Evolutionary conservation across 1,140 invertebrate genomes (phyloP), one percentile per base, ranked within the genome.

Genomic region (Piezodorus guildinii): DNA sequence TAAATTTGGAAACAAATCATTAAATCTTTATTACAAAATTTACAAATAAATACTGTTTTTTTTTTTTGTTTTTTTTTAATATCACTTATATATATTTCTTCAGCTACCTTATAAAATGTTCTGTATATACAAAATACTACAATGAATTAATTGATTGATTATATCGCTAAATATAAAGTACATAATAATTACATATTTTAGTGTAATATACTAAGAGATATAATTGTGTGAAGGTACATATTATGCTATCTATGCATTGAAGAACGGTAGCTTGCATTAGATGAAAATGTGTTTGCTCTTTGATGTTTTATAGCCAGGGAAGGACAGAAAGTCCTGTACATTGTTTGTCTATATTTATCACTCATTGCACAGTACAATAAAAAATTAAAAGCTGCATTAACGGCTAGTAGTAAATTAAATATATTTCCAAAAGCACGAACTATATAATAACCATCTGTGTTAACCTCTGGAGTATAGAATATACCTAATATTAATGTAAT

Each of bases 311-410:
- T 59, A 19, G 66, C 64, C n/a, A 67, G 70, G 63, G 77, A 79
- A n/a, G 74, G 74, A 44, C 80, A 82, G 70, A 88, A 83, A 3
- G 87, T 76, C 39, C 78, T 72, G 49, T 81, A 75, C 66, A 90
- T 83, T 6, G 86, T 89, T 64, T 80, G 80, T 27, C 87, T 77
- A 75, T 88, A 90, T 68, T 85, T 85, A 70, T 85, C 83, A 67
- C 85, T 87, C 68, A 90, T 79, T 25, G 83, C 82, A 65, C 86
- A 88, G 73, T 90, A 90, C 43, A 90, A 74, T 58, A 90, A 76
- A 74, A 90, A 90, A 75, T 90, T 90, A 2, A 77, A 79, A 15
- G 83, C 79, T 2, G 87, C 83, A 74, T 89, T 89, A 43, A 88
- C 74, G 34, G 82, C 80, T 9, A 84, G 77, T 19, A 90, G 74